phyloP scores from a whole-genome alignment of 2,888 invertebrate genomes.

The Alsophila aescularia region DNA sequence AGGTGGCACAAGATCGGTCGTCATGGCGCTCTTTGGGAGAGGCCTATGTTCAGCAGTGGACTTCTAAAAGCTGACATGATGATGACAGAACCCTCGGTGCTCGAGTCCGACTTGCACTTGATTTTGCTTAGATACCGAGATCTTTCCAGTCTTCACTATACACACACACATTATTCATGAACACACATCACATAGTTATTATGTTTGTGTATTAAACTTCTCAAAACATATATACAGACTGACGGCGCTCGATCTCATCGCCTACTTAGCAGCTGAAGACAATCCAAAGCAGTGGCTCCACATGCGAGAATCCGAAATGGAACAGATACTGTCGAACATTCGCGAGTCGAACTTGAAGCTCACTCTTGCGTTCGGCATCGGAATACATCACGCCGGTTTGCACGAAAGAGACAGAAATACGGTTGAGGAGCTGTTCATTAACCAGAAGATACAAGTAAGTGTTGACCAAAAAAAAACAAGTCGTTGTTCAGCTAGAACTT shows the following conservation, averaged over 20 bases:
- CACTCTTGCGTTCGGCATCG: conserved; percentile 98
- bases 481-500: no score
- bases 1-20: no score
- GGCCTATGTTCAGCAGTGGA: no score
- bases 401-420: conserved; percentile 95
- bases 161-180: no score
- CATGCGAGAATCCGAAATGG: conserved; percentile 94
- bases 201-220: no score
- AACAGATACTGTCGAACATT: conserved; percentile 88
- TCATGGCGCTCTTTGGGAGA: no score
- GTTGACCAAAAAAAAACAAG: background rate
- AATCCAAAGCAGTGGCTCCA: conserved; percentile 98
- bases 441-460: conserved; percentile 95
- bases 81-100: no score
- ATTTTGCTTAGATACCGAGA: no score
- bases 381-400: conserved; percentile 99
- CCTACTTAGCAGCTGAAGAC: conserved; percentile 94
- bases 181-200: no score
- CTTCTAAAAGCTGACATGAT: no score
- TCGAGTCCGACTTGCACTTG: no score
- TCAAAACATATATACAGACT: conserved; percentile 80
- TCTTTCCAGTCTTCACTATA: no score
- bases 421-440: conserved; percentile 97
- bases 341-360: conserved; percentile 96
- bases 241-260: conserved; percentile 97